Conservation (phyloP, 1,140 invertebrate genomes). For the Plodia interpunctella region DNA sequence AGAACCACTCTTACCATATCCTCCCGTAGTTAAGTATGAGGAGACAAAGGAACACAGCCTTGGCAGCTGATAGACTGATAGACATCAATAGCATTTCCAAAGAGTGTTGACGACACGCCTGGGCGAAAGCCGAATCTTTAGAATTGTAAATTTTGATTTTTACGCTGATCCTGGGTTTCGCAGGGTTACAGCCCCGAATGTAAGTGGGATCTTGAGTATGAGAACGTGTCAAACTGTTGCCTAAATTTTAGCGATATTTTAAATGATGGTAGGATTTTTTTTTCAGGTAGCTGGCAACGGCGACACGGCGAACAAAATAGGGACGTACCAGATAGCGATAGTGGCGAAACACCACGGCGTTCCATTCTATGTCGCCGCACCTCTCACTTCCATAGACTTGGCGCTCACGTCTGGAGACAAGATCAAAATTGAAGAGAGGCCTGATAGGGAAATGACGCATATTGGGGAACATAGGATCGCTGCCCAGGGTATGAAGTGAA, state of each 20-base stretch:
- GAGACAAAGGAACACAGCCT: too few species aligned
- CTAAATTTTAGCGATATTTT: not conserved
- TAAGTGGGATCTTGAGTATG: too few species aligned
- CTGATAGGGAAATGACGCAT: constrained; percentile 92
- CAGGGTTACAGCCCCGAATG: too few species aligned
- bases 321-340: constrained; percentile 98
- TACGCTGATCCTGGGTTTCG: too few species aligned
- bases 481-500: constrained; percentile 82
- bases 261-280: not conserved
- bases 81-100: too few species aligned
- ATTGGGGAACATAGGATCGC: constrained; percentile 90
- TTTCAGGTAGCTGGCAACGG: constrained; percentile 92
- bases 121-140: too few species aligned
- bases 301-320: constrained; percentile 99
- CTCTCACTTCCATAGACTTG: constrained; percentile 94
- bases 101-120: too few species aligned
- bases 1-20: too few species aligned
- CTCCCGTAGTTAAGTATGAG: too few species aligned
- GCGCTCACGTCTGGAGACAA: constrained; percentile 86
- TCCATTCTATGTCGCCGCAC: constrained; percentile 97
- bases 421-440: constrained; percentile 96
- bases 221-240: not conserved
- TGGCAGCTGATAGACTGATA: too few species aligned
- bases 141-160: too few species aligned
- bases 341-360: constrained; percentile 93